These are phyloP conservation scores for Kuschelorhynchus macadamiae DNA, from an alignment of 2,888 invertebrate species.

Conservation along the genomic window DNA sequence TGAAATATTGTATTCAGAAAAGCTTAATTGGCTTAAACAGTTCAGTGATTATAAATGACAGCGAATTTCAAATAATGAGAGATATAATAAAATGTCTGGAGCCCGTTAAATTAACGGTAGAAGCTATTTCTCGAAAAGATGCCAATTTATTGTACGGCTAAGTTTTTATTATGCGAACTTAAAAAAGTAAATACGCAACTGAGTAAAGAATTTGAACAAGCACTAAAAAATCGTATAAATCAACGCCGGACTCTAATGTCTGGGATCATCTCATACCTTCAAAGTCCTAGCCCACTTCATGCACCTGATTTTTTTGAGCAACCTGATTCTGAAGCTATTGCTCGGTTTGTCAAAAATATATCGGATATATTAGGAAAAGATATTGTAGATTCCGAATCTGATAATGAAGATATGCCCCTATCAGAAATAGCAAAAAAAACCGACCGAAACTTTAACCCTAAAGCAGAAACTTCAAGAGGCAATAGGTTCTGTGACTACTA, in stretches of 20 bases:
- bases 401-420: conserved; percentile 9
- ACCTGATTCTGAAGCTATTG: conserved; percentile 4
- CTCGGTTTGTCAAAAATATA: conserved; percentile 1
- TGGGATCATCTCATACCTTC: conserved; percentile 21
- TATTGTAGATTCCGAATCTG: not conserved
- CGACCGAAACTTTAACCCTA: conserved; percentile 6
- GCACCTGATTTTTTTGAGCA: conserved; percentile 13
- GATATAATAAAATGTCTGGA: not conserved
- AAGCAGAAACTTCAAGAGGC: conserved; percentile 17
- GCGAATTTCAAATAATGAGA: conserved; percentile 4
- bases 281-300: not conserved
- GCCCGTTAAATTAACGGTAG: conserved; percentile 15
- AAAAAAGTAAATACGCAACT: conserved; percentile 18
- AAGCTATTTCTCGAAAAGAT: conserved; percentile 6
- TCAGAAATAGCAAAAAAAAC: conserved; percentile 13
- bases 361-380: not conserved
- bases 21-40: conserved; percentile 24
- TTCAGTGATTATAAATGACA: no score
- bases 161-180: conserved; percentile 16
- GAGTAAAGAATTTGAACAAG: conserved; percentile 8
- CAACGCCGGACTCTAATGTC: conserved; percentile 19
- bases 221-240: conserved; percentile 16
- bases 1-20: conserved; percentile 29
- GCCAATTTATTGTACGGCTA: conserved; percentile 8
- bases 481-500: conserved; percentile 9